Evolutionary conservation across 2,797 vertebrate genomes (phyloP).

Genomic region (Sternotherus odoratus): DNA sequence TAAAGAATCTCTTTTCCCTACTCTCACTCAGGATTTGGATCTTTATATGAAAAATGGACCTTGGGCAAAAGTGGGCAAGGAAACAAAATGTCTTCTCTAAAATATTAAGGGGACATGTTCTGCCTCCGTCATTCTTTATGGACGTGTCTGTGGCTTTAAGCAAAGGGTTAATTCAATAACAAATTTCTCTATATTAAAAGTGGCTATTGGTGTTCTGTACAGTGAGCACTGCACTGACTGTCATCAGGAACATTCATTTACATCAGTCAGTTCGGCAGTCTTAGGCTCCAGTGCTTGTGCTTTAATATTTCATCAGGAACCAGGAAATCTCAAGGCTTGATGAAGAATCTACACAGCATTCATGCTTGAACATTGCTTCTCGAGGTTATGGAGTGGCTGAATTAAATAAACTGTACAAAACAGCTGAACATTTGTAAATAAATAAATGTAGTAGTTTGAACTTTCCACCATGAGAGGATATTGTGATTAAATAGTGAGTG

Average conservation of each 20-base stretch:
- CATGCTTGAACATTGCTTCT: not conserved
- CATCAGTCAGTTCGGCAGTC: not conserved
- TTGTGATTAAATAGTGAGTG: not conserved
- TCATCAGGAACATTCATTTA: not conserved
- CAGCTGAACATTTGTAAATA: not conserved
- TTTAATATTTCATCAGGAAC: not conserved
- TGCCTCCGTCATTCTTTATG: not conserved
- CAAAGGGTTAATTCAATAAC: not conserved
- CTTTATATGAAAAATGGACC: not conserved
- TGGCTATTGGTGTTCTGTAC: not conserved
- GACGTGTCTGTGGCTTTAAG: not conserved
- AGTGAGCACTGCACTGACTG: fast-evolving
- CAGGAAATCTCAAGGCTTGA: not conserved
- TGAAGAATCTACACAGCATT: not conserved
- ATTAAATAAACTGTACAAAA: not conserved
- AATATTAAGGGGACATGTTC: not conserved
- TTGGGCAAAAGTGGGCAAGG: not conserved
- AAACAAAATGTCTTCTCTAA: not conserved
- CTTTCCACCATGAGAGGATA: not conserved
- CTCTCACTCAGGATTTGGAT: no score
- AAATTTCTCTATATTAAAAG: not conserved
- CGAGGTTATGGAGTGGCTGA: not conserved
- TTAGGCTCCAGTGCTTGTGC: not conserved
- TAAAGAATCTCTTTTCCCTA: no score
- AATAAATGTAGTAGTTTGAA: not conserved